Conservation (phyloP, 92 coral and sea anemone species). For the Nematostella vectensis region DNA sequence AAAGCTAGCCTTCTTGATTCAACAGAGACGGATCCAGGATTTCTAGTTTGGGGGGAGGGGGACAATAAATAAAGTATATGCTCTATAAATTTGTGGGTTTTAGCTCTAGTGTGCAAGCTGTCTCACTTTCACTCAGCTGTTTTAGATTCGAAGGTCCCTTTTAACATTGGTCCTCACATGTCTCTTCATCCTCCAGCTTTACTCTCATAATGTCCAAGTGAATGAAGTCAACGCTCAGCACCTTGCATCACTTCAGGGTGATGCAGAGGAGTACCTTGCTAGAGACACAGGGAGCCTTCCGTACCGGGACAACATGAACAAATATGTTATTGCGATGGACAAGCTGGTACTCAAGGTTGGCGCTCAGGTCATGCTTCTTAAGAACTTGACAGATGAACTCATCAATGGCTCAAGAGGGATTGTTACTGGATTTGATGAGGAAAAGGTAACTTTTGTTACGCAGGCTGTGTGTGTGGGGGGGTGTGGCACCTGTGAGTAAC, state of each 20-base stretch:
- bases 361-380: slow-evolving; percentile 52
- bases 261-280: slow-evolving; percentile 30
- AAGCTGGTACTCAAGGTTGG: slow-evolving; percentile 35
- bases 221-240: slow-evolving; percentile 32
- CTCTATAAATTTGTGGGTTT: too few species aligned
- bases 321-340: slow-evolving; percentile 53
- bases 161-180: too few species aligned
- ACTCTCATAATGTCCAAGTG: slow-evolving; percentile 42
- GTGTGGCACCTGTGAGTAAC: too few species aligned
- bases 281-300: slow-evolving; percentile 36
- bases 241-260: slow-evolving; percentile 25
- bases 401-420: slow-evolving; percentile 59
- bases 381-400: slow-evolving; percentile 41
- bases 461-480: too few species aligned
- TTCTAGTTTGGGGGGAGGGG: too few species aligned
- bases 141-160: too few species aligned
- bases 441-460: slow-evolving; percentile 29
- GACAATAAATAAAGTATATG: too few species aligned
- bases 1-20: too few species aligned
- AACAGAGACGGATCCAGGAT: too few species aligned
- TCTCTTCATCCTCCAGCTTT: slow-evolving; percentile 20
- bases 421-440: slow-evolving; percentile 35
- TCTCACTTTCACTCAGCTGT: too few species aligned
- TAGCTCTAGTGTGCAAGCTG: too few species aligned
- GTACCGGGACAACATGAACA: slow-evolving; percentile 33